Evolutionary conservation across 2,888 invertebrate species (phyloP).

Genomic region (Uropetala carovei): DNA sequence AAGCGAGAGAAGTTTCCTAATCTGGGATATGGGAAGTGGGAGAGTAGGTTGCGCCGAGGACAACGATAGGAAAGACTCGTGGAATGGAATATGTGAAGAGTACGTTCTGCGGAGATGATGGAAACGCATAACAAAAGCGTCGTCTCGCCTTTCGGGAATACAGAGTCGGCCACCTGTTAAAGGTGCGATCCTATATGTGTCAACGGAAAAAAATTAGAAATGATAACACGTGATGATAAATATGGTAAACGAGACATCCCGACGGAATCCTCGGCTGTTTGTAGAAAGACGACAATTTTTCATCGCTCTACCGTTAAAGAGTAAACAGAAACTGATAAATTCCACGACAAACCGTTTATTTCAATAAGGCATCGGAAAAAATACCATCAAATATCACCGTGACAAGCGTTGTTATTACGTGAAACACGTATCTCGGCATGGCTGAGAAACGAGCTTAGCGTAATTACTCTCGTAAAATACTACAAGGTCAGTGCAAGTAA

Average conservation of each 20-base stretch:
- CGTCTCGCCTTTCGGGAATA: too few relatives aligned
- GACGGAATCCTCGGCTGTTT: not conserved
- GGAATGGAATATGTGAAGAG: not conserved
- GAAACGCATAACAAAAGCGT: not conserved
- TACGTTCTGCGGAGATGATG: not conserved
- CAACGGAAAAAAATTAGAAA: not conserved
- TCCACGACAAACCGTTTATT: not conserved
- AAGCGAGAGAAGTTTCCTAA: conserved; percentile 15
- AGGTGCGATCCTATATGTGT: too few relatives aligned
- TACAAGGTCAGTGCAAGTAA: not conserved
- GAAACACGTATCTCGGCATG: not conserved
- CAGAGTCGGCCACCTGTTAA: too few relatives aligned
- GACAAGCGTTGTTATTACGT: not conserved
- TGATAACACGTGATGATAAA: not conserved
- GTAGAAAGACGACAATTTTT: not conserved
- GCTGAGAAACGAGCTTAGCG: too few relatives aligned
- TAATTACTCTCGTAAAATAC: not conserved
- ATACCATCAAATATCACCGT: not conserved
- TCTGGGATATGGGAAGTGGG: conserved; percentile 60
- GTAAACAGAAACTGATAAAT: not conserved
- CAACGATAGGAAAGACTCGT: not conserved
- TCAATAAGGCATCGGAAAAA: not conserved
- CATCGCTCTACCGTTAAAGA: not conserved
- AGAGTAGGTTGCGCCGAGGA: conserved; percentile 42
- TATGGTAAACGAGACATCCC: not conserved